Percentiles rank a stretch among this genome's conserved stretches.
Evolutionary conservation across 2,888 invertebrate species (phyloP).

Genomic region (Tenthredo amoena): DNA sequence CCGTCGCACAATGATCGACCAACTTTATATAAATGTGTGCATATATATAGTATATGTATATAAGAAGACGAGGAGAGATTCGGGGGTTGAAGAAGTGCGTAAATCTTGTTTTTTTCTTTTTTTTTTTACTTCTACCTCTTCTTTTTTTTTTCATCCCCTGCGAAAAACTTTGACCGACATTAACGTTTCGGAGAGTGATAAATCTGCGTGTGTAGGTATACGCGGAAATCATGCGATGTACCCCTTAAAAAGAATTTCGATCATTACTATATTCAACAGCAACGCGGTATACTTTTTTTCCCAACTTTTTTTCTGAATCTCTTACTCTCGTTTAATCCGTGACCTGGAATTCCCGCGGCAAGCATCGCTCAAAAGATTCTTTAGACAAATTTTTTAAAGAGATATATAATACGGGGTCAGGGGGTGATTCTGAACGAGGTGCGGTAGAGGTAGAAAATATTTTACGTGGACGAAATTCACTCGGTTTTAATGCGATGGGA

Average conservation of each 20-base stretch:
- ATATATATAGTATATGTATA: too few relatives aligned
- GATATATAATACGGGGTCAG: not conserved
- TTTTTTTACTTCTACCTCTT: not conserved
- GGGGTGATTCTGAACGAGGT: conserved; percentile 2
- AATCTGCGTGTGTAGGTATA: not conserved
- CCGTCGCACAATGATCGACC: conserved; percentile 7
- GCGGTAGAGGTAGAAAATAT: not conserved
- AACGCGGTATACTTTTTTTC: not conserved
- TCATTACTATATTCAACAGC: not conserved
- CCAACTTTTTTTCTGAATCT: not conserved
- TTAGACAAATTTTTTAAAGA: conserved; percentile 1
- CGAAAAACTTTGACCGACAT: not conserved
- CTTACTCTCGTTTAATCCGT: not conserved
- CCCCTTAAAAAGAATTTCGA: too few relatives aligned
- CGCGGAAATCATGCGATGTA: not conserved
- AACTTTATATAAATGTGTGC: not conserved
- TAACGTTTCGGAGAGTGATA: not conserved
- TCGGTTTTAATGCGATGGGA: not conserved
- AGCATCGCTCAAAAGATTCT: not conserved
- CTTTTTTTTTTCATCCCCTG: rapidly evolving
- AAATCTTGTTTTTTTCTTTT: not conserved
- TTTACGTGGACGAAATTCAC: not conserved
- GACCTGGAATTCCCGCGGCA: not conserved
- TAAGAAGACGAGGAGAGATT: not conserved
- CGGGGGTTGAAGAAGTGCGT: not conserved